These are phyloP conservation scores for Poeciliopsis occidentalis DNA, from an alignment of 2,113 vertebrate species.

Conservation along the genomic window DNA sequence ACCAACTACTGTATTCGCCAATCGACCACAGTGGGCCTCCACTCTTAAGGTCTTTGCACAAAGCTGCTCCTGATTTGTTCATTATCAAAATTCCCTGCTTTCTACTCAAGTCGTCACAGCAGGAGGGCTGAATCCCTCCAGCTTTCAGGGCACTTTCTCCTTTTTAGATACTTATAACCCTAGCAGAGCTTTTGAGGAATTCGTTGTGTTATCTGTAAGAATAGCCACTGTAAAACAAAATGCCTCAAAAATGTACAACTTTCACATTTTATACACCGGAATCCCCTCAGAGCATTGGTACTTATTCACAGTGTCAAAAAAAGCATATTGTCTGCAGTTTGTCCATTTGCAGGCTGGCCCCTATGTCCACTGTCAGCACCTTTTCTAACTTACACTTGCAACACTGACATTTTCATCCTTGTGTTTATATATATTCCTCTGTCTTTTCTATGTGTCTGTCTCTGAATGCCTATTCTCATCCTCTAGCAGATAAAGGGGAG, in stretches of 20 bases:
- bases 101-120: not conserved
- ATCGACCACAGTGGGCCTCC: not conserved
- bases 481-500: conserved; percentile 45
- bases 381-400: not conserved
- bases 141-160: not conserved
- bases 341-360: no score
- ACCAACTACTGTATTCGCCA: not conserved
- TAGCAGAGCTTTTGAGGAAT: not conserved
- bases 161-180: not conserved
- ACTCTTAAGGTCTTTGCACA: not conserved
- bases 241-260: not conserved
- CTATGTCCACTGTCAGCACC: no score
- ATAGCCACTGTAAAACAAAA: not conserved
- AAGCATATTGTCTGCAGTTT: no score
- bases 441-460: conserved; percentile 25
- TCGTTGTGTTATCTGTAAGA: not conserved
- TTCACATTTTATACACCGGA: not conserved
- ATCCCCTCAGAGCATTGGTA: not conserved
- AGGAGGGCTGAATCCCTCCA: not conserved
- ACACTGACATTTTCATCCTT: not conserved
- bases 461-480: conserved; percentile 30
- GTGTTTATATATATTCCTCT: conserved; percentile 41
- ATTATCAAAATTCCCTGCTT: not conserved
- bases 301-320: not conserved
- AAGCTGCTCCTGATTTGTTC: not conserved